Base-by-base conservation (phyloP, 2,888 invertebrate species). In the Poecilus cupreus region DNA sequence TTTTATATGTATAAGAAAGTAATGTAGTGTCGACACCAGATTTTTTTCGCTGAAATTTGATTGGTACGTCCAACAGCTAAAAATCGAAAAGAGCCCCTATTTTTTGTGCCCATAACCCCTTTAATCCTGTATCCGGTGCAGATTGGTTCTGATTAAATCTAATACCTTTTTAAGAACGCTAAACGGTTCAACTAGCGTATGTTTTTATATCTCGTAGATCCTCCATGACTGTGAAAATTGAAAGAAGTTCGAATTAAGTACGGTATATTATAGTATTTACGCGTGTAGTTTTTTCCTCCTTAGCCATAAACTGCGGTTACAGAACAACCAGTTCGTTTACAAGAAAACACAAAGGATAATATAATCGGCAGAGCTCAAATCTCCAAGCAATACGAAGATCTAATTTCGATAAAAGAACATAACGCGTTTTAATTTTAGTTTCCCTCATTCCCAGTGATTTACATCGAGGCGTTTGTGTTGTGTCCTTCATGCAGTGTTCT, bases 341-440 rank as follows among this genome's bases (percentile, higher is more conserved):
- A 43, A 43, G 3, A 43, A 43, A 43, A 43, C 43, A 43, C 43
- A 43, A 43, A 51, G 20, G 51, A 51, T 18, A 51, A 51, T 51
- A 51, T 51, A 51, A 2, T 11, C 46, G 3, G 11, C 11, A 46
- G n/a, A n/a, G n/a, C n/a, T n/a, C 46, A n/a, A 51, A 51, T 51
- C 18, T 51, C 18, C 16, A n/a, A n/a, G n/a, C n/a, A 18, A 51
- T 51, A 1, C 51, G 8, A 18, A 46, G 64, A 68, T 68, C 37
- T 68, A 68, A 68, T 68, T 68, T 68, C 32, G 64, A 68, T 68
- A 68, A 51, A 13, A 51, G 51, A 51, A 51, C 51, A 18, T 51
- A 51, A 68, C 13, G 11, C 18, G 37, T 68, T 68, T 18, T 51
- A 51, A 51, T 51, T 68, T 60, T 37, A 32, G 18, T 68, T 68